Evolutionary conservation across 2,113 vertebrate species (phyloP).

Genomic region (Antechinus stuartii): DNA sequence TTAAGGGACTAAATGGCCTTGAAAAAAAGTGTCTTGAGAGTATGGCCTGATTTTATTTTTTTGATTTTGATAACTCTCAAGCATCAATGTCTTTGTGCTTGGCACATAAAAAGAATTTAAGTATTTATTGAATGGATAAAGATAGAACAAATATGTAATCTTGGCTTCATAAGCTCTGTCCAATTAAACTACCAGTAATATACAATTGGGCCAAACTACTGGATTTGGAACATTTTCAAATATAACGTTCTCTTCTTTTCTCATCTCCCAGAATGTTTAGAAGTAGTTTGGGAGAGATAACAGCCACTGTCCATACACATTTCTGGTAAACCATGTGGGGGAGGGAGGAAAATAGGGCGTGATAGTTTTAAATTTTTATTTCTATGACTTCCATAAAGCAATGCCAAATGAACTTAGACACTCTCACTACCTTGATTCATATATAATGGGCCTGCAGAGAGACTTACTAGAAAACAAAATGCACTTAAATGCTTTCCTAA

Average conservation of each 20-base stretch:
- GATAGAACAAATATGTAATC: background rate
- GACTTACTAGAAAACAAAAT: slow-evolving; percentile 43
- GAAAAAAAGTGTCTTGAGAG: background rate
- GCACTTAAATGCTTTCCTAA: slow-evolving; percentile 54
- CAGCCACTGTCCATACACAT: background rate
- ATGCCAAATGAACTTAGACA: slow-evolving; percentile 42
- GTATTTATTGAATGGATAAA: background rate
- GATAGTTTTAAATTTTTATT: slow-evolving; percentile 18
- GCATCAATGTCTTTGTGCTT: background rate
- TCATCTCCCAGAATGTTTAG: fast-evolving
- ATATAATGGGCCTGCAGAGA: slow-evolving; percentile 51
- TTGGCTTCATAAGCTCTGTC: background rate
- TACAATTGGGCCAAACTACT: background rate
- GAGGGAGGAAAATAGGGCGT: background rate
- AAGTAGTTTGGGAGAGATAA: background rate
- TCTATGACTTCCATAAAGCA: slow-evolving; percentile 47
- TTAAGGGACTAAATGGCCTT: background rate
- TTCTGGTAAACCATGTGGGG: slow-evolving; percentile 2
- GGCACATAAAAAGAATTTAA: background rate
- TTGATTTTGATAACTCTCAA: background rate
- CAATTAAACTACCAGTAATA: background rate
- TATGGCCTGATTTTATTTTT: background rate
- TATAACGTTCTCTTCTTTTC: background rate
- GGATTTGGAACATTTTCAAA: background rate
- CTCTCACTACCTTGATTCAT: slow-evolving; percentile 36